Conservation (phyloP, 2,797 vertebrate genomes). For the Gambelia wislizenii region DNA sequence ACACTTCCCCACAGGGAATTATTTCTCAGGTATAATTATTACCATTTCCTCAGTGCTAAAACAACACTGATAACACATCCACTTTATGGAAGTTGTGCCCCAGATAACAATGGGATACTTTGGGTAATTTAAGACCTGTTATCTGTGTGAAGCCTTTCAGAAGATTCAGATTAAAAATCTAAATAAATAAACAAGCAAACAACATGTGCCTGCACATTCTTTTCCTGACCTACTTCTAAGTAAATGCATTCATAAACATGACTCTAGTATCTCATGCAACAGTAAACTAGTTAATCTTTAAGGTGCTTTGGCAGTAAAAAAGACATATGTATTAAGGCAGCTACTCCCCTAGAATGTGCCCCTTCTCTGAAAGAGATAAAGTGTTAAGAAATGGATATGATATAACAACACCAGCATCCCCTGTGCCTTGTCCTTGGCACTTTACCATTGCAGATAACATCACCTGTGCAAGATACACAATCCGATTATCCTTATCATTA, state of each 20-base stretch:
- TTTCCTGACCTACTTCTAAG: background rate
- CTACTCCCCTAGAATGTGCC: background rate
- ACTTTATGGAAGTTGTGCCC: background rate
- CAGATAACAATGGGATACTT: background rate
- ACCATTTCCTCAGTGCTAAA: background rate
- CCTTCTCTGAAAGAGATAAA: background rate
- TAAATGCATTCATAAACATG: background rate
- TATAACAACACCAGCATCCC: background rate
- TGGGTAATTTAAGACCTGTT: background rate
- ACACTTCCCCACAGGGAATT: no score
- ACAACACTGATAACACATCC: background rate
- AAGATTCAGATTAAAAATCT: background rate
- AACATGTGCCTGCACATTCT: background rate
- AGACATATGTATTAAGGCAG: background rate
- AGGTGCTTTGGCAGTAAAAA: background rate
- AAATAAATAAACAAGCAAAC: background rate
- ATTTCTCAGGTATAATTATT: background rate
- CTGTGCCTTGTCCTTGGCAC: background rate
- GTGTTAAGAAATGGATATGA: background rate
- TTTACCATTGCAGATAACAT: constrained; percentile 10
- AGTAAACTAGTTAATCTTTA: background rate
- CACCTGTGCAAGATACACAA: background rate
- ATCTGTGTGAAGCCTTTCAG: background rate
- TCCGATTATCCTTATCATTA: background rate
- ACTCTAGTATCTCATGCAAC: background rate